phyloP scores from a whole-genome alignment of 2,888 invertebrate species.

The Acrobasis suavella region DNA sequence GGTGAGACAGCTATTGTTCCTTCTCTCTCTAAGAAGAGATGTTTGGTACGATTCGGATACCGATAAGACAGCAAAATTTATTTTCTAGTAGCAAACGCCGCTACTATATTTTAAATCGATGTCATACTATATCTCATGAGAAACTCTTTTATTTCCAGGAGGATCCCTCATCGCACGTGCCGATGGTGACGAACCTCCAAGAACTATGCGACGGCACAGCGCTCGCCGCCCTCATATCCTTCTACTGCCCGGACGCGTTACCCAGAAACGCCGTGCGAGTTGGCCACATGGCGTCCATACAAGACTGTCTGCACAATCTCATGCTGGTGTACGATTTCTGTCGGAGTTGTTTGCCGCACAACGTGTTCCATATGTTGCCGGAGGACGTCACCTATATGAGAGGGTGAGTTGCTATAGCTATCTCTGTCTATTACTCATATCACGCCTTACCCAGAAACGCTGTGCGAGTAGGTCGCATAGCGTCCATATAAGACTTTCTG shows the following conservation, averaged over 20 bases:
- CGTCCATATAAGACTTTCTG: conserved; percentile 93
- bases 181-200: conserved; percentile 89
- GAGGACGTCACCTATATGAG: conserved; percentile 97
- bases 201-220: conserved; percentile 96
- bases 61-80: too few species aligned
- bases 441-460: conserved; percentile 78
- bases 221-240: conserved; percentile 92
- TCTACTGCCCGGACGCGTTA: conserved; percentile 87
- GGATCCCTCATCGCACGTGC: conserved; percentile 82
- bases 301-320: conserved; percentile 96
- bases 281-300: conserved; percentile 87
- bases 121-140: background rate
- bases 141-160: conserved; percentile 67
- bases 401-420: conserved; percentile 82
- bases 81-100: too few species aligned
- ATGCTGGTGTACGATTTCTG: conserved; percentile 94
- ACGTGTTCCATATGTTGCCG: conserved; percentile 96
- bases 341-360: conserved; percentile 90
- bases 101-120: too few species aligned
- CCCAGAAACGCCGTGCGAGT: conserved; percentile 79
- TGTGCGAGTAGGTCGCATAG: conserved; percentile 81
- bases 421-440: background rate
- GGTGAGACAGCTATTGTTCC: conserved; percentile 41
- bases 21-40: too few species aligned
- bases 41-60: too few species aligned